Conservation (phyloP, 53 echinoderm and acorn worm species). For the Echinarachnius parma region DNA sequence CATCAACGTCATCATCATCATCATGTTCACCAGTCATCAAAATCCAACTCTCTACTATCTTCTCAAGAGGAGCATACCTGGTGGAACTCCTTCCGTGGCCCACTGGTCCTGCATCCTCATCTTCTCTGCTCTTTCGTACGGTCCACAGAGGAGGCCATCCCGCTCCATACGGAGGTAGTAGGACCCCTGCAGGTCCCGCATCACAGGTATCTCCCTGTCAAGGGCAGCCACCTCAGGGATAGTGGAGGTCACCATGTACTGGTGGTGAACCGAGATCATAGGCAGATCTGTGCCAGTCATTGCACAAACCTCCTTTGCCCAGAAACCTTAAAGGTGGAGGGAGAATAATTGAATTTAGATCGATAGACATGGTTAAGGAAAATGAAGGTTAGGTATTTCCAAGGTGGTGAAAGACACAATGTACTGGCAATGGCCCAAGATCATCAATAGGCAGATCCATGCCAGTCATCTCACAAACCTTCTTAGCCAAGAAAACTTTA, state of each 20-base stretch:
- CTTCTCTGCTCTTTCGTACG: constrained; percentile 83
- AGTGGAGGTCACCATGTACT: constrained; percentile 89
- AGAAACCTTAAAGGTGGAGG: constrained; percentile 67
- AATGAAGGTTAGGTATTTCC: no score
- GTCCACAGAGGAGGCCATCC: constrained; percentile 83
- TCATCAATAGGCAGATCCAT: no score
- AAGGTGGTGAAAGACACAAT: no score
- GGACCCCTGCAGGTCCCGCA: constrained; percentile 90
- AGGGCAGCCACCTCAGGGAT: constrained; percentile 93
- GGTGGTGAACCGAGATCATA: constrained; percentile 87
- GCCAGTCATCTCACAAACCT: no score
- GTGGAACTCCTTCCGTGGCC: constrained; percentile 83
- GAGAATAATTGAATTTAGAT: no score
- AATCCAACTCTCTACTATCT: no score
- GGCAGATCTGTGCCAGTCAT: constrained; percentile 79
- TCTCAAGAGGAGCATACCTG: no score
- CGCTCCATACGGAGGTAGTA: constrained; percentile 89
- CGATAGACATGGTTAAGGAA: no score
- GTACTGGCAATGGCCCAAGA: no score
- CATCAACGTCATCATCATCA: no score
- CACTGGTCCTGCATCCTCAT: constrained; percentile 90
- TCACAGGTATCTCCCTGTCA: constrained; percentile 76
- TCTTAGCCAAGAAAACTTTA: no score
- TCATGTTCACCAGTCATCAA: no score
- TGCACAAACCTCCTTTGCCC: constrained; percentile 83